Evolutionary conservation across 2,888 invertebrate species (phyloP), one percentile per base, ranked within the genome.

Genomic region (Sphaerophoria taeniata): DNA sequence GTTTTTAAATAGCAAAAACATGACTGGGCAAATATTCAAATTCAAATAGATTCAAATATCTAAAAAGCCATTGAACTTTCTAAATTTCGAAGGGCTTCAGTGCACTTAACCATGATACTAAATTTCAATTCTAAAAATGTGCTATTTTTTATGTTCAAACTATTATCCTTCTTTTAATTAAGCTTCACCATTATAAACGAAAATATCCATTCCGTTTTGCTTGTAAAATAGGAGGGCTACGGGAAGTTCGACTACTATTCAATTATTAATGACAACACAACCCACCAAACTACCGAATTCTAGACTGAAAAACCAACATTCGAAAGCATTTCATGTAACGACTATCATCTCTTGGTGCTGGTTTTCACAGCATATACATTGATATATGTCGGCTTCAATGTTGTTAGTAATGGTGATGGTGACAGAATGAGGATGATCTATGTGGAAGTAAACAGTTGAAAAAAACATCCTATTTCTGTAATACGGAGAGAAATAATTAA

Each of bases 401-500:
- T 3, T 9, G 9, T 9, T 43, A 3, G 39, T 39, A 7, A 39
- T 36, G 36, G 39, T 7, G 7, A 9, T n/a, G 9, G 9, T 9
- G 33, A 14, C 7, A 36, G 16, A 24, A 58, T 2, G 11, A 39
- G 58, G 24, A 39, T 36, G 14, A 36, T 1, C 24, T 24, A 24
- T 24, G 24, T 39, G 39, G 9, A 7, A 43, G 58, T 4, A 14
- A 47, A 34, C 31, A 31, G 51, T 36, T 39, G 9, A 24, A 24
- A 24, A 75, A 79, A 79, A 75, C 67, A 65, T 79, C 67, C 61
- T 45, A 75, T 83, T 75, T 34, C 47, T 7, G 61, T 65, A 69
- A 74, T 43, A 71, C 51, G 71, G 71, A 75, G 60, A 75, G 79
- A 79, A 79, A 84, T 84, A 84, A 84, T 79, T 84, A 79, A 84